These are phyloP conservation scores for Drosophila rellima DNA, from an alignment of 2,888 invertebrate genomes.

Conservation along the genomic window DNA sequence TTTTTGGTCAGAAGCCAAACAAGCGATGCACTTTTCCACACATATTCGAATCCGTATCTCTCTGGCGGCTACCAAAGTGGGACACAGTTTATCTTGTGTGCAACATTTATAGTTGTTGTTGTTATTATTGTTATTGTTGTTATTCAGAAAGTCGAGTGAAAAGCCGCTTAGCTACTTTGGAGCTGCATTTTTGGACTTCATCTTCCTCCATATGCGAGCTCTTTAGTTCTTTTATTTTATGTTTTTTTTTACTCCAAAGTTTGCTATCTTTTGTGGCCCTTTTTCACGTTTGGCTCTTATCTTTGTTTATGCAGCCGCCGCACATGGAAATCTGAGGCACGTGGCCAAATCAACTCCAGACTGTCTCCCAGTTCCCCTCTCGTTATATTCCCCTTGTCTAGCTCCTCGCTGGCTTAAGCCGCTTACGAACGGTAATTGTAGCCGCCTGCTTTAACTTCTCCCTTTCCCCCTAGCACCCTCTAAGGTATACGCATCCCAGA, in stretches of 20 bases:
- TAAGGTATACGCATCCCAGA: conserved; percentile 25
- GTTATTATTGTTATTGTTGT: conserved; percentile 13
- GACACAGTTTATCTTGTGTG: conserved; percentile 49
- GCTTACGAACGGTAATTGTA: conserved; percentile 72
- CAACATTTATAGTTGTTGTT: conserved; percentile 1
- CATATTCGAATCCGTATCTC: conserved; percentile 35
- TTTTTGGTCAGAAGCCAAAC: conserved; percentile 80
- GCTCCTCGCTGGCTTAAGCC: conserved; percentile 52
- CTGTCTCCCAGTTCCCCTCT: conserved; percentile 2
- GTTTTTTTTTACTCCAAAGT: conserved; percentile 17
- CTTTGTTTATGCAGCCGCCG: conserved; percentile 65
- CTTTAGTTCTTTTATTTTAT: conserved; percentile 14
- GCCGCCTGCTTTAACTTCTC: background rate
- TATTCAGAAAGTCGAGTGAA: conserved; percentile 40
- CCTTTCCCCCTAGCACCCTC: background rate
- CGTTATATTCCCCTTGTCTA: conserved; percentile 2
- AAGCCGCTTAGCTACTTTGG: conserved; percentile 53
- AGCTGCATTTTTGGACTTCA: conserved; percentile 68
- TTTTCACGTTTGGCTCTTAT: conserved; percentile 50
- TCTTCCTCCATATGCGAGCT: conserved; percentile 12
- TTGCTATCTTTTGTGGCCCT: conserved; percentile 24
- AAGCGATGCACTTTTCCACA: conserved; percentile 54
- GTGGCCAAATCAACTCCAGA: conserved; percentile 35
- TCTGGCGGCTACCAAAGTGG: conserved; percentile 62
- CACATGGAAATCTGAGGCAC: conserved; percentile 47